Evolutionary conservation across 2,113 vertebrate species (phyloP).

Genomic region (Crypturellus undulatus): DNA sequence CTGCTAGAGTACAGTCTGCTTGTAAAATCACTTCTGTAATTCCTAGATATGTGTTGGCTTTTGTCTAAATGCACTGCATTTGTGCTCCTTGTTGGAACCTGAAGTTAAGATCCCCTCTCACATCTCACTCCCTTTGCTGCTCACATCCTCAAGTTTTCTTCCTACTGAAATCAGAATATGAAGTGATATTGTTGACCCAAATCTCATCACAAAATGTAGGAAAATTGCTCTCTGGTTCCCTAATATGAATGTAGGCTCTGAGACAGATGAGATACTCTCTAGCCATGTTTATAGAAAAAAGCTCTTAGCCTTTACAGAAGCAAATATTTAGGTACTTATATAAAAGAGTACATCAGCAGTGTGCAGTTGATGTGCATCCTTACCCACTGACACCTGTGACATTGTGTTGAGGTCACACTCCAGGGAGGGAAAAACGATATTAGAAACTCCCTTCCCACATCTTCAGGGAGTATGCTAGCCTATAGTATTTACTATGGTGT

Average conservation of each 20-base stretch:
- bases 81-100: neutral
- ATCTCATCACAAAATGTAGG: neutral
- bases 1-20: fast-evolving
- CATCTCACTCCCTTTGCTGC: neutral
- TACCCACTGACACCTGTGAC: neutral
- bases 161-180: neutral
- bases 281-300: neutral
- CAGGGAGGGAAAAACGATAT: neutral
- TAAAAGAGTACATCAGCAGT: neutral
- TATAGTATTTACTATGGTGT: neutral
- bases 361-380: neutral
- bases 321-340: neutral
- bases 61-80: neutral
- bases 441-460: neutral
- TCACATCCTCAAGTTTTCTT: neutral
- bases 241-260: neutral
- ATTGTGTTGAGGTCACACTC: neutral
- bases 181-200: neutral
- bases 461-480: neutral
- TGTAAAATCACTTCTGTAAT: neutral
- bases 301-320: neutral
- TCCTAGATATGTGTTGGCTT: neutral
- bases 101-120: neutral
- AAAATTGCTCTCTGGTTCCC: neutral
- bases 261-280: neutral